phyloP scores from a whole-genome alignment of 2,797 vertebrate species.

The Hapalemur alaotrensis region DNA sequence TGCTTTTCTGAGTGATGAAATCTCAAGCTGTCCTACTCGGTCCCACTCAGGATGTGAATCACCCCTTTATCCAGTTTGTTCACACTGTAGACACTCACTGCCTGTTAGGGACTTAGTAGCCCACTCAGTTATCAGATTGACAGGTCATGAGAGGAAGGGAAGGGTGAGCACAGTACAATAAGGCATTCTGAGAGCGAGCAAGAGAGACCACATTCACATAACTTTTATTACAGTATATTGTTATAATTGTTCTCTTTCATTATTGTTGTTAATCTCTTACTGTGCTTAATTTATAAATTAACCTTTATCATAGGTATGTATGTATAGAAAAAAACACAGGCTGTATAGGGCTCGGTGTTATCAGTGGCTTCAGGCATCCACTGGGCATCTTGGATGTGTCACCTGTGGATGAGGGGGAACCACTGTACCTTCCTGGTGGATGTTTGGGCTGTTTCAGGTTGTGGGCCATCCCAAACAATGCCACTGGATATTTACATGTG shows the following conservation, averaged over 20 bases:
- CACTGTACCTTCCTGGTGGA: not conserved
- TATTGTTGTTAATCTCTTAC: not conserved
- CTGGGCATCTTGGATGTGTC: not conserved
- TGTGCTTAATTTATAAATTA: not conserved
- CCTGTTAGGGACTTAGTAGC: not conserved
- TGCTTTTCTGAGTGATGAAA: not conserved
- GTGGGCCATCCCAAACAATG: not conserved
- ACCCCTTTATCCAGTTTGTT: not conserved
- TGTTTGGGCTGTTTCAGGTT: not conserved
- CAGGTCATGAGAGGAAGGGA: not conserved
- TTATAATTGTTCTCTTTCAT: not conserved
- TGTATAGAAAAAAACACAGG: not conserved
- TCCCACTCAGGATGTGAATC: not conserved
- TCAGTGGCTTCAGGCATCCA: not conserved
- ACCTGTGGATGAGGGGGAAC: not conserved
- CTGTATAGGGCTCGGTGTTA: not conserved
- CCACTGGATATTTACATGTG: not conserved
- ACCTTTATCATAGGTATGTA: not conserved
- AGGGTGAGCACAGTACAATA: not conserved
- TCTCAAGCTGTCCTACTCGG: not conserved
- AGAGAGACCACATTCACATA: not conserved
- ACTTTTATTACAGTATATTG: not conserved
- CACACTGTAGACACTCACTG: not conserved
- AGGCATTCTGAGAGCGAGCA: not conserved
- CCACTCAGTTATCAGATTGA: not conserved